Base-by-base conservation (phyloP, 2,797 vertebrate genomes). In the Lepidocolaptes lacrymiger region DNA sequence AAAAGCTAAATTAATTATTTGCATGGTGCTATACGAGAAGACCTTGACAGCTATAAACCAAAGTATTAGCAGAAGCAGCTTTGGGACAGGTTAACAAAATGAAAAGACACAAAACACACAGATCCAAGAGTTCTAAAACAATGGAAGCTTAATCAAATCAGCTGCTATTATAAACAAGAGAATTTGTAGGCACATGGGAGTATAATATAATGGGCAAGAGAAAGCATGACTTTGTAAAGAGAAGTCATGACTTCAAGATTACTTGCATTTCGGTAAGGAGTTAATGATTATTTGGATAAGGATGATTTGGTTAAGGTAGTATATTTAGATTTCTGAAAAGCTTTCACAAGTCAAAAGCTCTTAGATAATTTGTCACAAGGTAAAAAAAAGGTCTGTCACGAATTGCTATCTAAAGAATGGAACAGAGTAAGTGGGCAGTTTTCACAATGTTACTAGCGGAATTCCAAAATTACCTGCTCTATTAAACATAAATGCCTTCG, bases 201-300 rank as follows among this genome's bases (percentile, higher is more conserved):
- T 54, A 72, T 61, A 64, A 92, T 39, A 89, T 67, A 88, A 94
- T 61, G 41, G 39, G 28, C 41, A 83, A 92, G 28, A 94, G 87
- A 93, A 93, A 82, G 59, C 16, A 67, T 28, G 22, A 32, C 52
- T 93, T 92, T 92, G 52, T 82, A 85, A 93, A 91, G 59, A 89
- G 64, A 85, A 95, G 61, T 67, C 54, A 54, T 71, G 91, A 87
- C 78, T 87, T 71, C 37, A 89, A 71, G 75, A 82, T 87, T 80
- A 74, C 75, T 87, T 69, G 44, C 2, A 0, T 76, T 94, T 92
- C 84, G 87, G 24, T 77, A 77, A 94, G 85, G 61, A 96, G 71
- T 88, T 94, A 83, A 92, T 49, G 52, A 88, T 93, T 94, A 80
- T 95, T 96, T 96, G 64, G 78, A 71, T 89, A 95, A 96, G 64